Evolutionary conservation across 2,797 vertebrate genomes (phyloP).

Genomic region (Synanceia verrucosa): DNA sequence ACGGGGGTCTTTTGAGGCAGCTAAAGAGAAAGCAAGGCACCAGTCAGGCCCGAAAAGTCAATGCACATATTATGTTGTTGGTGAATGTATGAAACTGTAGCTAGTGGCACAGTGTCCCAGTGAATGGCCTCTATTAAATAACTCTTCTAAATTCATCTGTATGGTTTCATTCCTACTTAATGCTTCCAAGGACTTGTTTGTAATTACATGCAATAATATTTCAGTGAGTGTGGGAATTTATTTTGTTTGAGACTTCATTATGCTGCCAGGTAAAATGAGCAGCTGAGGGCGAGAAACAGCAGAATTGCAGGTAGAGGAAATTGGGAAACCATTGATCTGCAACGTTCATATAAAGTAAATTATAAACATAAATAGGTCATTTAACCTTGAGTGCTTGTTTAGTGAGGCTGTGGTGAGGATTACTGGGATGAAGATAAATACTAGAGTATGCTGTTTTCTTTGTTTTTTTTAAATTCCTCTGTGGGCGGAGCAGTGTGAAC

Average conservation of each 20-base stretch:
- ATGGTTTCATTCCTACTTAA: slow-evolving; percentile 16
- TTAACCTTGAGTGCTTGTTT: slow-evolving; percentile 73
- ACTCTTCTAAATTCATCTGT: slow-evolving; percentile 10
- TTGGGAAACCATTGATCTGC: slow-evolving; percentile 86
- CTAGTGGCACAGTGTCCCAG: slow-evolving; percentile 51
- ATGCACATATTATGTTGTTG: slow-evolving; percentile 60
- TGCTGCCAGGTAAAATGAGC: slow-evolving; percentile 55
- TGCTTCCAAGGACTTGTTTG: slow-evolving; percentile 31
- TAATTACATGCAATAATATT: slow-evolving; percentile 46
- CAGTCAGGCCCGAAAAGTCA: slow-evolving; percentile 74
- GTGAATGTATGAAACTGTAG: slow-evolving; percentile 43
- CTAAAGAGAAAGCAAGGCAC: slow-evolving; percentile 62
- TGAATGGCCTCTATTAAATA: slow-evolving; percentile 60
- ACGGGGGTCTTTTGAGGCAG: slow-evolving; percentile 57
- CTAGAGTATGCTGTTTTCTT: slow-evolving; percentile 36
- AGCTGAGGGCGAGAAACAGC: slow-evolving; percentile 82
- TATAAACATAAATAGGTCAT: slow-evolving; percentile 89
- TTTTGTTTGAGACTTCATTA: slow-evolving; percentile 56
- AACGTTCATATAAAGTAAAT: slow-evolving; percentile 84
- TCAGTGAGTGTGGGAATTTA: slow-evolving; percentile 16
- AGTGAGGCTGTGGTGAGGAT: slow-evolving; percentile 35
- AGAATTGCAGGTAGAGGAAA: slow-evolving; percentile 78
- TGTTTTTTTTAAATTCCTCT: not conserved
- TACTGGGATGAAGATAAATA: slow-evolving; percentile 52
- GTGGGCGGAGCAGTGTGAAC: slow-evolving; percentile 19